These are phyloP conservation scores for Callithrix jacchus DNA, from an alignment of 2,113 vertebrate genomes.

Conservation along the genomic window DNA sequence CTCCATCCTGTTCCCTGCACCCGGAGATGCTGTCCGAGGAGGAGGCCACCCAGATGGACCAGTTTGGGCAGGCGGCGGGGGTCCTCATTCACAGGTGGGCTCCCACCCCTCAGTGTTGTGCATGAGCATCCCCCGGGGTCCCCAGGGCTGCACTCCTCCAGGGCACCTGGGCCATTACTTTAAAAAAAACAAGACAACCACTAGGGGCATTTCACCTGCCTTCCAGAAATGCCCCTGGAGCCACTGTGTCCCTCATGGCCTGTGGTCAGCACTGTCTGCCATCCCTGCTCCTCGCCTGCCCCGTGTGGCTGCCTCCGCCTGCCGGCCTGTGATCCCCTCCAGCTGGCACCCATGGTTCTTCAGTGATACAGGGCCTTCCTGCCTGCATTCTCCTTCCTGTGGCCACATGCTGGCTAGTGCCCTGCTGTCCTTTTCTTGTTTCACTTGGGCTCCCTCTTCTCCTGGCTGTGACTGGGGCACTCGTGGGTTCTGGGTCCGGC, in stretches of 20 bases:
- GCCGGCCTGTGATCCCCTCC: neutral
- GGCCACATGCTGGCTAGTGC: accelerated
- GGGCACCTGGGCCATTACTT: neutral
- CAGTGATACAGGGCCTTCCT: no score
- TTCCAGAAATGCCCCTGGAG: neutral
- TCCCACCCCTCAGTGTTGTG: neutral
- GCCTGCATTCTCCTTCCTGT: neutral
- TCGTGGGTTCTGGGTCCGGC: no score
- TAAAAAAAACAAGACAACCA: accelerated
- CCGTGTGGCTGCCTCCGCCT: neutral
- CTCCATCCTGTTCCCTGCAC: slow-evolving; percentile 87
- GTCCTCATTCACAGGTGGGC: slow-evolving; percentile 93
- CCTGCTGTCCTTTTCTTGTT: neutral
- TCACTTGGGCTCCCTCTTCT: neutral
- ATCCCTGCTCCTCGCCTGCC: accelerated
- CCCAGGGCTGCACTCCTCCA: neutral
- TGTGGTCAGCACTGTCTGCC: accelerated
- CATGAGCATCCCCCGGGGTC: neutral
- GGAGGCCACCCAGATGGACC: slow-evolving; percentile 91
- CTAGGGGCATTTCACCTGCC: neutral
- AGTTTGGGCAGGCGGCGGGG: slow-evolving; percentile 93
- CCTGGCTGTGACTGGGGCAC: accelerated
- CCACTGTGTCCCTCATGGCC: accelerated
- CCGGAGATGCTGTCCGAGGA: slow-evolving; percentile 94
- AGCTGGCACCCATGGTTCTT: accelerated